phyloP scores from a whole-genome alignment of 2,888 invertebrate genomes.

The Papilio gigon region DNA sequence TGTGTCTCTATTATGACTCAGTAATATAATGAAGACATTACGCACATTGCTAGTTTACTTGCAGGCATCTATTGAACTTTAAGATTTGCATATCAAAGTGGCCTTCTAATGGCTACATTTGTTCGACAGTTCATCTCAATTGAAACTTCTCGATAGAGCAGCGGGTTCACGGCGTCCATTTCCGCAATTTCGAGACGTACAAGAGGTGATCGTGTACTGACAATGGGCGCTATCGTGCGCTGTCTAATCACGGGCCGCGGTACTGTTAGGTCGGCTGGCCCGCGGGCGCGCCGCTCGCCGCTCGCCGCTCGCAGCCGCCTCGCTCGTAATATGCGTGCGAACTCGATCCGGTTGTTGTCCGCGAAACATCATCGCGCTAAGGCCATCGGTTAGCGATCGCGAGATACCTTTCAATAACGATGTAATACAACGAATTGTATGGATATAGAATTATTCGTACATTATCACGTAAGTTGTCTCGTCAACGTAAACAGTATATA shows the following conservation, averaged over 20 bases:
- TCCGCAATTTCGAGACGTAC: constrained; percentile 81
- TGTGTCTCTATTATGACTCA: background rate
- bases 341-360: constrained; percentile 73
- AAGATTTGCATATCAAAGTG: constrained; percentile 43
- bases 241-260: constrained; percentile 78
- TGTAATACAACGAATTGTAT: background rate
- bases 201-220: constrained; percentile 80
- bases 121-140: constrained; percentile 70
- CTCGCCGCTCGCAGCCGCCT: constrained; percentile 50
- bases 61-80: constrained; percentile 10
- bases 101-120: constrained; percentile 64
- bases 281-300: constrained; percentile 55
- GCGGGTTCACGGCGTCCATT: constrained; percentile 78
- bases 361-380: constrained; percentile 49
- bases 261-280: constrained; percentile 77
- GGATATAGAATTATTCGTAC: too few relatives aligned
- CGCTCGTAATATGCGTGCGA: constrained; percentile 79
- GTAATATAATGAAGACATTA: background rate
- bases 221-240: constrained; percentile 80
- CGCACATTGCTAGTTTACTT: background rate
- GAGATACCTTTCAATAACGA: constrained; percentile 51
- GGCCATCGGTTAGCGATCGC: constrained; percentile 48
- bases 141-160: constrained; percentile 79
- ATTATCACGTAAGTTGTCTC: too few relatives aligned
- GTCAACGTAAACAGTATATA: background rate